phyloP scores from a whole-genome alignment of 1,140 invertebrate genomes.

The Drosophila saltans region DNA sequence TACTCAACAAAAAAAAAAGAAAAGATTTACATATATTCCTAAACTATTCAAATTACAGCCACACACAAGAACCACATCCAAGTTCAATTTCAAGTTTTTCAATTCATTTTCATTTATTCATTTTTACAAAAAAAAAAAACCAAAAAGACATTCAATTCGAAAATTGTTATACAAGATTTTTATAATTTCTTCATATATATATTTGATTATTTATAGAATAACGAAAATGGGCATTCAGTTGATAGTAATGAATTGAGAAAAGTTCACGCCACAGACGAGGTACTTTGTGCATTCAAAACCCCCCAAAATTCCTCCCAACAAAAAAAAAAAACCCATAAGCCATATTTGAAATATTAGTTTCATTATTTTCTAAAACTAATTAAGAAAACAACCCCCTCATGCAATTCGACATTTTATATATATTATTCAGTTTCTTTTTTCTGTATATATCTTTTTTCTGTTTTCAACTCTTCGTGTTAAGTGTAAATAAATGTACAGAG shows the following conservation, averaged over 20 bases:
- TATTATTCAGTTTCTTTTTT: conserved; percentile 50
- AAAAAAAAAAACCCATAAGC: conserved; percentile 41
- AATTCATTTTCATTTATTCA: conserved; percentile 32
- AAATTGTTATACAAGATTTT: conserved; percentile 64
- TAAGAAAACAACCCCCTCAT: conserved; percentile 46
- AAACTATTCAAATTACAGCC: conserved; percentile 61
- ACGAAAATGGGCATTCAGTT: conserved; percentile 83
- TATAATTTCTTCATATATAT: conserved; percentile 72
- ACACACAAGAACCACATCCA: conserved; percentile 16
- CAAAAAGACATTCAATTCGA: conserved; percentile 41
- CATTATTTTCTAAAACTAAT: conserved; percentile 59
- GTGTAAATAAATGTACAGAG: conserved; percentile 81
- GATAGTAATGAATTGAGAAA: conserved; percentile 83
- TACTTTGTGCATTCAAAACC: conserved; percentile 82
- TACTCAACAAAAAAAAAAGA: conserved; percentile 41
- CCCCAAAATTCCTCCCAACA: conserved; percentile 43
- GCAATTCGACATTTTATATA: conserved; percentile 67
- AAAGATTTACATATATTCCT: conserved; percentile 49
- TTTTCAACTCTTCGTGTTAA: conserved; percentile 66
- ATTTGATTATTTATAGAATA: conserved; percentile 80
- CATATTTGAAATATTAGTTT: conserved; percentile 64
- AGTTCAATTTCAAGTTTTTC: conserved; percentile 36
- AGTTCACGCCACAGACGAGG: conserved; percentile 84
- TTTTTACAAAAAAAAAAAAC: conserved; percentile 20
- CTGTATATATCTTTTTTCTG: conserved; percentile 47